Evolutionary conservation across 2,113 vertebrate species (phyloP), one percentile per base, ranked within the genome.

Genomic region (Callopanchax toddi): DNA sequence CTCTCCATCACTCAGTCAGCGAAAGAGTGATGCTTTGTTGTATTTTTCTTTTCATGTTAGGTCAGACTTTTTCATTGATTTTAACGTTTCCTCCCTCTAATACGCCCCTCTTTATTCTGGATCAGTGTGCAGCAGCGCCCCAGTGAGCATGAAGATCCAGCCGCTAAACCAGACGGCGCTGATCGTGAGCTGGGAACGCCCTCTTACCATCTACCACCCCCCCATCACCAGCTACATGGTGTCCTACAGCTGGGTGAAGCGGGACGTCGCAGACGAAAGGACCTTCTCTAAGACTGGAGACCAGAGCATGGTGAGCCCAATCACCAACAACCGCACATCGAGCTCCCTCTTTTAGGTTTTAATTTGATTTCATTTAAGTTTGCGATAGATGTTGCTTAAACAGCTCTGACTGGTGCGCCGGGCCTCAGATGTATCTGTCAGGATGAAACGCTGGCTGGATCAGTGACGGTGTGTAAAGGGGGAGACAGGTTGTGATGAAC

Each of bases 211-310:
- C 83, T 99, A 98, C 91, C 96, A 98, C 78, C 96, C 97, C 2
- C 97, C 97, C 0, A 95, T 99, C 87, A 93, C 95, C 91, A 96
- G 93, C 79, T 99, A 96, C 86, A 93, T 97, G 93, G 94, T 99
- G 64, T 99, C 97, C 59, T 99, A 99, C 78, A 98, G 97, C 91
- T 99, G 97, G 96, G 94, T 93, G 87, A 98, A 95, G 89, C 95
- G 96, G 0, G 96, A 98, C 11, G 90, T 96, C 0, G 92, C 95
- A 36, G 95, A 97, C 68, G 97, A 99, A 85, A 97, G 94, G 85
- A 97, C 96, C 2, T 99, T 98, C 78, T 95, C 92, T 6, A 98
- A 99, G 91, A 96, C 94, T 53, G 95, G 94, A 21, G 96, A 97
- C 91, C 96, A 96, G 75, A 95, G 95, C 76, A 92, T 96, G 94